A percentile compares a stretch with the other conserved stretches of the same genome.
These are phyloP conservation scores for Microcaecilia unicolor DNA, from an alignment of 2,797 vertebrate species.

Conservation along the genomic window DNA sequence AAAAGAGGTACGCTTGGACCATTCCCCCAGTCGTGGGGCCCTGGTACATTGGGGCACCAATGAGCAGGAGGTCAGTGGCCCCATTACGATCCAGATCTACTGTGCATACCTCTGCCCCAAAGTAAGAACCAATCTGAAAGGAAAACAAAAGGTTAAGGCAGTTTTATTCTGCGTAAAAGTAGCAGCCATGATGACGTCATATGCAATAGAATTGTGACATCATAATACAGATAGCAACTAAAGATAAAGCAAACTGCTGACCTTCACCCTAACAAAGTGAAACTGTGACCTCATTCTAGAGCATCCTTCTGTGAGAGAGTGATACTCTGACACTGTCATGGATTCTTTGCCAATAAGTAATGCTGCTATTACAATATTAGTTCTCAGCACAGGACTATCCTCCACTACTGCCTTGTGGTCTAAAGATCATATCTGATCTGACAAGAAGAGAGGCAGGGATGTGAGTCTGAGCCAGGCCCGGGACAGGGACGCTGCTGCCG, in stretches of 20 bases:
- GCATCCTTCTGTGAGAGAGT: no score
- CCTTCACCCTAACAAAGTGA: fast-evolving
- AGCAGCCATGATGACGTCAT: fast-evolving
- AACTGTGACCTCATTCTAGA: not conserved
- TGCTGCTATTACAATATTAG: no score
- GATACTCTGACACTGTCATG: no score
- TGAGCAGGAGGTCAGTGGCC: conserved; percentile 46
- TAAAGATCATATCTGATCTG: no score
- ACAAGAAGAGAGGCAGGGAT: no score
- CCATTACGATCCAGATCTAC: conserved; percentile 42
- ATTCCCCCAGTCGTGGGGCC: conserved; percentile 40
- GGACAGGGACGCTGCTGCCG: no score
- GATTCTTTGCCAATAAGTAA: no score
- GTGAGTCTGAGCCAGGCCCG: no score
- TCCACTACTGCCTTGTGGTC: no score
- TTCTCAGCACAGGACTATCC: no score
- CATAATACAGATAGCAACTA: not conserved
- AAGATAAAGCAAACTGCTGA: no score
- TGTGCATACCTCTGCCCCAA: conserved; percentile 58
- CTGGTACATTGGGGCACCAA: conserved; percentile 55
- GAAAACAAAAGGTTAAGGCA: not conserved
- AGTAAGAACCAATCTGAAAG: conserved; percentile 61
- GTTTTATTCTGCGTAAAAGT: not conserved
- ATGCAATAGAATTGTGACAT: not conserved
- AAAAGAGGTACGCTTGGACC: conserved; percentile 21